phyloP scores from a whole-genome alignment of 2,113 vertebrate genomes.

The Grus americana region DNA sequence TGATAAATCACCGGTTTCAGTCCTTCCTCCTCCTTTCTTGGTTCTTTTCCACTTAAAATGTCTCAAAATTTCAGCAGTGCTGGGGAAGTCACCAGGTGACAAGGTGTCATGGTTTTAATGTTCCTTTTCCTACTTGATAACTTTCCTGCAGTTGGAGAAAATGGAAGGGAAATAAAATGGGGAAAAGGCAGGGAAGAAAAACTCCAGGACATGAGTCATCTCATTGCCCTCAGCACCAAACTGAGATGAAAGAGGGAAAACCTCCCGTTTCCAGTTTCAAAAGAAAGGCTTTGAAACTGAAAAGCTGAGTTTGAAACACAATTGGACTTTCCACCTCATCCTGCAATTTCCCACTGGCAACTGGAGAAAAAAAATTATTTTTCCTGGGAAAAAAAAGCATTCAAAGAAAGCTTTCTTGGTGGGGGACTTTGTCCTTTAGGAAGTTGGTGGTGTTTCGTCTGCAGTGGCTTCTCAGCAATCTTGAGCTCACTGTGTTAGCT shows the following conservation, averaged over 20 bases:
- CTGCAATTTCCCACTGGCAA: neutral
- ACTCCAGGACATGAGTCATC: neutral
- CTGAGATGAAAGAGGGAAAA: neutral
- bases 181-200: neutral
- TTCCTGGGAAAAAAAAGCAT: neutral
- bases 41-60: neutral
- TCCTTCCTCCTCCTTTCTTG: neutral
- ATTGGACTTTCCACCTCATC: neutral
- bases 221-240: neutral
- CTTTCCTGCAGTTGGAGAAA: neutral
- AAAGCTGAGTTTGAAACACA: neutral
- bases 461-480: neutral
- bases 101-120: neutral
- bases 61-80: neutral
- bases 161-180: neutral
- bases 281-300: neutral
- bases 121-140: neutral
- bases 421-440: neutral
- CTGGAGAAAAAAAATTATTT: neutral
- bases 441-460: neutral
- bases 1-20: neutral
- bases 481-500: rapidly evolving
- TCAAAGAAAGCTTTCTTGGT: neutral
- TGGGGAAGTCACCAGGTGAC: neutral
- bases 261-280: neutral